Evolutionary conservation across 2,797 vertebrate genomes (phyloP).

Genomic region (Ctenochaetus hawaiiensis): DNA sequence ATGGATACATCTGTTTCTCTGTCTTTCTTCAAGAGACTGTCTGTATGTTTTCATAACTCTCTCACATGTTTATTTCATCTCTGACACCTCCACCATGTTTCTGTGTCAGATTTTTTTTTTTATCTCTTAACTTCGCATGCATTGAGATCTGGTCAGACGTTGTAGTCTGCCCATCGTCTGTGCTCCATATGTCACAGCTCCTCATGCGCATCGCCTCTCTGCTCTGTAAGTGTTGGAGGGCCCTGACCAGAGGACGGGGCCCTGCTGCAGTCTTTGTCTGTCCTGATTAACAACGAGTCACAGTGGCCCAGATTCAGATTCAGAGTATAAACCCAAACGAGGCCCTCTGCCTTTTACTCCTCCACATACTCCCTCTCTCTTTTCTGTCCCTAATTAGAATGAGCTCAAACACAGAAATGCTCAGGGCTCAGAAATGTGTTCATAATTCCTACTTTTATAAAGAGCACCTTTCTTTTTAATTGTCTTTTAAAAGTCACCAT

Average conservation of each 20-base stretch:
- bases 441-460: not conserved
- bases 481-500: no score
- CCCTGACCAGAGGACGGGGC: conserved; percentile 30
- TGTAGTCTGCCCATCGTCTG: not conserved
- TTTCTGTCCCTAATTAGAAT: conserved; percentile 38
- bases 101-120: not conserved
- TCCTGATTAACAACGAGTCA: conserved; percentile 54
- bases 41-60: conserved; percentile 30
- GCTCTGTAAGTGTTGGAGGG: conserved; percentile 1
- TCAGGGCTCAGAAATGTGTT: not conserved
- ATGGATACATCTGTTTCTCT: conserved; percentile 36
- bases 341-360: conserved; percentile 38
- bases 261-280: conserved; percentile 57
- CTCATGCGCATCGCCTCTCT: not conserved
- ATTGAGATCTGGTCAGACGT: not conserved
- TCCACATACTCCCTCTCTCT: conserved; percentile 19
- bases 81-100: not conserved
- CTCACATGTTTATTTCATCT: conserved; percentile 27
- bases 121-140: not conserved
- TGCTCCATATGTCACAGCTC: not conserved
- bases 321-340: conserved; percentile 31
- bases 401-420: conserved; percentile 26
- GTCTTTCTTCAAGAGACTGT: conserved; percentile 1
- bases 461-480: no score
- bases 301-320: conserved; percentile 64